These are phyloP conservation scores for Tetramorium bicarinatum DNA, from an alignment of 2,888 invertebrate species.

Conservation along the genomic window DNA sequence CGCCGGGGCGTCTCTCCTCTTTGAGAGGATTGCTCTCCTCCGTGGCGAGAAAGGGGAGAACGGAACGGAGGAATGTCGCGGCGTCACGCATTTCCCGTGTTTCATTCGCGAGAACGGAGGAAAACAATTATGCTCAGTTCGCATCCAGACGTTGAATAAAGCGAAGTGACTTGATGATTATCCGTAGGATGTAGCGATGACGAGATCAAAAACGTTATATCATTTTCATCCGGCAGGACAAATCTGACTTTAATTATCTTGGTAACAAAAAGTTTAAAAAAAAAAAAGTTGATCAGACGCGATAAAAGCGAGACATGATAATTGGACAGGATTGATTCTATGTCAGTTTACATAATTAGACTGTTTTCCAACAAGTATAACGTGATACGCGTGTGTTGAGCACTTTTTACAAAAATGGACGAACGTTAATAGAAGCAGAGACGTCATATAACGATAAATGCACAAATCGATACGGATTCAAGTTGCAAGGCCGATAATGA, in stretches of 20 bases:
- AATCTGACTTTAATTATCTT: background rate
- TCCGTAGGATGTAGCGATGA: background rate
- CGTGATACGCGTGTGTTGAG: background rate
- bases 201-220: background rate
- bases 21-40: slow-evolving; percentile 63
- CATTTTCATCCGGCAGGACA: background rate
- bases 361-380: background rate
- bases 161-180: background rate
- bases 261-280: no score
- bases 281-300: background rate
- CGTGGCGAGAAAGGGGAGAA: background rate
- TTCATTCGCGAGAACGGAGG: slow-evolving; percentile 22
- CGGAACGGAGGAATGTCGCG: slow-evolving; percentile 36
- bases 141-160: slow-evolving; percentile 15
- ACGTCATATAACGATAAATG: background rate
- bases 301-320: background rate
- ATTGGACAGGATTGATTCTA: background rate
- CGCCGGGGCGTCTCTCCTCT: slow-evolving; percentile 77
- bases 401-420: background rate
- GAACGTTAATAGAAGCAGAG: background rate
- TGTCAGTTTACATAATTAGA: background rate
- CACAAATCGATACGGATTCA: slow-evolving; percentile 4
- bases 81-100: slow-evolving; percentile 43
- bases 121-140: slow-evolving; percentile 41
- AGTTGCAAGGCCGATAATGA: slow-evolving; percentile 26